Evolutionary conservation across 2,888 invertebrate genomes (phyloP).

Genomic region (Dastarcus helophoroides): DNA sequence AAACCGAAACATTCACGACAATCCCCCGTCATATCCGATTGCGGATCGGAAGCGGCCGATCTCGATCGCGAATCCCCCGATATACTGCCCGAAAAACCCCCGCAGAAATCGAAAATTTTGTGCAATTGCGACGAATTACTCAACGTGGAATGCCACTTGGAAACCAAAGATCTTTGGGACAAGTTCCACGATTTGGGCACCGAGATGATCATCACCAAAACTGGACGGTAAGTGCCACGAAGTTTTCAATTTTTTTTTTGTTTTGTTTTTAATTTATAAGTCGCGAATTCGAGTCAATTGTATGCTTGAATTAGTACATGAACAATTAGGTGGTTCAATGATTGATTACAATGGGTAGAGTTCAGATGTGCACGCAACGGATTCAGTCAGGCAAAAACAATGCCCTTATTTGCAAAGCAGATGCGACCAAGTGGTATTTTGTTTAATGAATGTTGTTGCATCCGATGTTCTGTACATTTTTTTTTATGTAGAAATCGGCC

Average conservation of each 20-base stretch:
- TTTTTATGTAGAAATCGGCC: too few relatives aligned
- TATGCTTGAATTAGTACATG: slow-evolving; percentile 1
- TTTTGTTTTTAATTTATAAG: too few relatives aligned
- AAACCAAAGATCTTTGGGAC: slow-evolving; percentile 74
- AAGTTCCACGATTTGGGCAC: slow-evolving; percentile 68
- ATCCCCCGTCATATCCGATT: slow-evolving; percentile 33
- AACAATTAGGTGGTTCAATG: too few relatives aligned
- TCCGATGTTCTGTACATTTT: too few relatives aligned
- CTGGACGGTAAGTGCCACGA: slow-evolving; percentile 56
- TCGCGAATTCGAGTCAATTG: too few relatives aligned
- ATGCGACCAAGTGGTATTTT: too few relatives aligned
- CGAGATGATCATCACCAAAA: slow-evolving; percentile 80
- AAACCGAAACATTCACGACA: slow-evolving; percentile 22
- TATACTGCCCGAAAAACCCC: slow-evolving; percentile 25
- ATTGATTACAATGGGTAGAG: too few relatives aligned
- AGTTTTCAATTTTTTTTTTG: too few relatives aligned
- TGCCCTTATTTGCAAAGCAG: too few relatives aligned
- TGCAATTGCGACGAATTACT: slow-evolving; percentile 55
- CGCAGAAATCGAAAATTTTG: slow-evolving; percentile 37
- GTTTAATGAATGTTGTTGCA: too few relatives aligned
- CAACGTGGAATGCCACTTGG: slow-evolving; percentile 59
- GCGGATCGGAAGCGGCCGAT: slow-evolving; percentile 33
- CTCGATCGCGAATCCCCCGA: slow-evolving; percentile 34
- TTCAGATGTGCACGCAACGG: too few relatives aligned
- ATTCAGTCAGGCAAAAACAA: too few relatives aligned